These are phyloP conservation scores for Choristoneura fumiferana DNA, from an alignment of 1,140 invertebrate genomes.

Conservation along the genomic window DNA sequence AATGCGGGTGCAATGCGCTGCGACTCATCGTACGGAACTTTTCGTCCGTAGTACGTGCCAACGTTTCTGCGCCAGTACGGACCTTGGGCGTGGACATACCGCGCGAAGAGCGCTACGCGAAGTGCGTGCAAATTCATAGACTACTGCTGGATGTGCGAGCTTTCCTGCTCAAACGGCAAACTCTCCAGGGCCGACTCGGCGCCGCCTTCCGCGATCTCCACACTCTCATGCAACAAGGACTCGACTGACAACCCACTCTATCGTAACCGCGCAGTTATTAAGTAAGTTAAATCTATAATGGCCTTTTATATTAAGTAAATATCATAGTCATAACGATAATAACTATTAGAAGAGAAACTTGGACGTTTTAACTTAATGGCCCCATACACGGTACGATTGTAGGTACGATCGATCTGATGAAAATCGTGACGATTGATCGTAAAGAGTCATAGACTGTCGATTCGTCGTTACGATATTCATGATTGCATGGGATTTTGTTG, in stretches of 20 bases:
- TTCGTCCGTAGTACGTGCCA: conserved; percentile 94
- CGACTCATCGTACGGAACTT: conserved; percentile 95
- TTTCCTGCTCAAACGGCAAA: conserved; percentile 74
- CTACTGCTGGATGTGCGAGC: conserved; percentile 79
- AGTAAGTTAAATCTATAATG: too few species aligned
- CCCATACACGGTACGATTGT: too few species aligned
- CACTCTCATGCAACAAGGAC: conserved; percentile 72
- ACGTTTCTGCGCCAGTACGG: conserved; percentile 90
- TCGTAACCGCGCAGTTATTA: not conserved
- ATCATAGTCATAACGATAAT: too few species aligned
- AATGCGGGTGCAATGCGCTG: conserved; percentile 90
- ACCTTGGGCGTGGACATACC: conserved; percentile 95
- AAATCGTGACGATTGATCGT: too few species aligned
- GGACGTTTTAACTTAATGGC: too few species aligned
- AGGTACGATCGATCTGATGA: too few species aligned
- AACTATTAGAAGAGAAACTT: too few species aligned
- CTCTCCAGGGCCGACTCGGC: conserved; percentile 70
- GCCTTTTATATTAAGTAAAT: too few species aligned
- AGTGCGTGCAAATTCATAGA: conserved; percentile 81
- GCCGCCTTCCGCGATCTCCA: conserved; percentile 74
- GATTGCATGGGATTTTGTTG: too few species aligned
- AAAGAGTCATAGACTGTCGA: too few species aligned
- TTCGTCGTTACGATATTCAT: too few species aligned
- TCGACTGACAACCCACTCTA: conserved; percentile 47
- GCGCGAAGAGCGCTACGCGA: conserved; percentile 92